phyloP scores from a whole-genome alignment of 2,113 vertebrate genomes.

The Podiceps cristatus region DNA sequence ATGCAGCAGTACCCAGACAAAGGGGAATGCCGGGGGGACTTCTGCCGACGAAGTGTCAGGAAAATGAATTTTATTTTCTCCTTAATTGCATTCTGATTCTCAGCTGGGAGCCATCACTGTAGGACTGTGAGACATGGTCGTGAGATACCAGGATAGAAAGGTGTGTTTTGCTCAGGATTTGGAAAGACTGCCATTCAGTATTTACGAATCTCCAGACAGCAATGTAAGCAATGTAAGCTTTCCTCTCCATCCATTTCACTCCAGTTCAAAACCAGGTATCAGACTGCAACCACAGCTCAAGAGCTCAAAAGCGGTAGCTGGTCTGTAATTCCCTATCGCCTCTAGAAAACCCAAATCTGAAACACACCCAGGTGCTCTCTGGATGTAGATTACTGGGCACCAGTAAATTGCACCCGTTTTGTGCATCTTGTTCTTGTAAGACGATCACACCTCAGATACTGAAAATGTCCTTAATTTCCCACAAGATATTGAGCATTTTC shows the following conservation, averaged over 20 bases:
- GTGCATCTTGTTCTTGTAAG: background rate
- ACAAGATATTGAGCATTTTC: background rate
- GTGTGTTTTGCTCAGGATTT: background rate
- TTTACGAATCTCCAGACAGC: background rate
- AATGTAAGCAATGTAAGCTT: fast-evolving
- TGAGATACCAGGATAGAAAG: background rate
- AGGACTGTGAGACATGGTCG: fast-evolving
- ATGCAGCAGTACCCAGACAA: background rate
- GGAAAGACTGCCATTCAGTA: background rate
- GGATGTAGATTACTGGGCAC: background rate
- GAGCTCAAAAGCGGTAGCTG: background rate
- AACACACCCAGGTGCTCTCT: background rate
- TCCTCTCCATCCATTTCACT: background rate
- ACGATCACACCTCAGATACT: background rate
- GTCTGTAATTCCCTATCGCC: background rate
- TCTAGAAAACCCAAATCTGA: background rate
- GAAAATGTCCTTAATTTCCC: background rate
- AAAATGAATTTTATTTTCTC: constrained; percentile 34
- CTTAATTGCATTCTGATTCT: constrained; percentile 11
- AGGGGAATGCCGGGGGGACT: background rate
- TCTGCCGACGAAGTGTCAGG: background rate
- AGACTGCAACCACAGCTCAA: background rate
- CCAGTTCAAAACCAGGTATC: background rate
- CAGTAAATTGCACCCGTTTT: background rate
- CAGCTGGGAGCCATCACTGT: background rate